Conservation (phyloP, 2,888 invertebrate genomes). For the Temnothorax rugatulus region DNA sequence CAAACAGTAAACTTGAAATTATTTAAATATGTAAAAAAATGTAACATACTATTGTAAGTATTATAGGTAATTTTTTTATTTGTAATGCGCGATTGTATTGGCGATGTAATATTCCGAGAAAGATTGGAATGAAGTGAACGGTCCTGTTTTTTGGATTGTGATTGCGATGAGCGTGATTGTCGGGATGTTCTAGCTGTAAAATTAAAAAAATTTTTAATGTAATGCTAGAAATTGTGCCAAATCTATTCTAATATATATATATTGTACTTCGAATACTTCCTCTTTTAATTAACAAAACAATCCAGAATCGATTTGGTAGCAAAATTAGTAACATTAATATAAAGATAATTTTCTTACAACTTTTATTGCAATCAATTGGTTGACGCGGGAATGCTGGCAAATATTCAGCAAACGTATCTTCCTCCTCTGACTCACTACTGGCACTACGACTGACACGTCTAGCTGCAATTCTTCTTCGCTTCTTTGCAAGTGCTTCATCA, state of each 20-base stretch:
- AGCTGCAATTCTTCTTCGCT: constrained; percentile 12
- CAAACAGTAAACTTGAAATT: no score
- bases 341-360: not conserved
- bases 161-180: not conserved
- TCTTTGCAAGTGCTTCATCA: not conserved
- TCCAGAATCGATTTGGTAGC: not conserved
- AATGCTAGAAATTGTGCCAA: not conserved
- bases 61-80: not conserved
- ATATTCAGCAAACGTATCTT: not conserved
- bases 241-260: not conserved
- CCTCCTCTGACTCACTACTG: constrained; percentile 4
- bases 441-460: not conserved
- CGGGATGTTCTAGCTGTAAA: not conserved
- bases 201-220: not conserved
- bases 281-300: not conserved
- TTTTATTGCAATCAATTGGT: not conserved
- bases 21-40: not conserved
- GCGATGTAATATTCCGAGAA: not conserved
- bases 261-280: not conserved
- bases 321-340: not conserved
- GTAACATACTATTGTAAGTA: not conserved
- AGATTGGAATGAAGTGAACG: not conserved
- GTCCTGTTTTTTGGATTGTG: not conserved
- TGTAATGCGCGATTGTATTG: no score
- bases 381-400: not conserved